Base-by-base conservation (phyloP, 1,140 invertebrate genomes). In the Delia radicum region DNA sequence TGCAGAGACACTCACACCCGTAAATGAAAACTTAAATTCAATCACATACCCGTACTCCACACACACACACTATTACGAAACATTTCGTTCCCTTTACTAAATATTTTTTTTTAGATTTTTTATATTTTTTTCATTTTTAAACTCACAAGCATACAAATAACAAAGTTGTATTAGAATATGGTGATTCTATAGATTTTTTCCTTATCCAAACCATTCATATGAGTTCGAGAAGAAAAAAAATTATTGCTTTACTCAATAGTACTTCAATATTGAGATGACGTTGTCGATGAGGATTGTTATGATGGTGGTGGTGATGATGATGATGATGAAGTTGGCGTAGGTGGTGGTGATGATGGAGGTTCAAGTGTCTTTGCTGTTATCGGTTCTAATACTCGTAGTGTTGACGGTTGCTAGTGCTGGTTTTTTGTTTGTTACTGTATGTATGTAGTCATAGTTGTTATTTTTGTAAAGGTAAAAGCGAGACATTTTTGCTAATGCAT, bases 401-500 rank as follows among this genome's bases (percentile, higher is more conserved):
- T 33, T 69, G 65, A 31, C 65, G 65, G 29, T 69, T 69, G 46
- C 46, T 55, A 55, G n/a, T 55, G 6, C 46, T 18, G 21, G n/a
- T 55, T 55, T 55, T 7, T 21, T 55, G 5, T 21, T 24, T 55
- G 48, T 55, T 55, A 18, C 24, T 55, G 48, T 55, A 13, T 13
- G 33, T n/a, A n/a, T 21, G 6, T 55, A 21, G 3, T 55, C 24
- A 1, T 55, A 21, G 37, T 15, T 42, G 37, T 42, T 24, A 10
- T 55, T 21, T 55, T 55, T 55, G 48, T 21, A 7, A 55, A 69
- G 65, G 29, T 69, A 69, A n/a, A 18, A 31, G 28, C 65, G 65
- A 69, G 65, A 79, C 65, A 69, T 69, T 69, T 69, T 69, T 69
- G 65, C 82, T 83, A 83, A 83, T 83, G 82, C 82, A 83, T 83